phyloP scores from a whole-genome alignment of 2,888 invertebrate species.

The Gerosis bhagava region DNA sequence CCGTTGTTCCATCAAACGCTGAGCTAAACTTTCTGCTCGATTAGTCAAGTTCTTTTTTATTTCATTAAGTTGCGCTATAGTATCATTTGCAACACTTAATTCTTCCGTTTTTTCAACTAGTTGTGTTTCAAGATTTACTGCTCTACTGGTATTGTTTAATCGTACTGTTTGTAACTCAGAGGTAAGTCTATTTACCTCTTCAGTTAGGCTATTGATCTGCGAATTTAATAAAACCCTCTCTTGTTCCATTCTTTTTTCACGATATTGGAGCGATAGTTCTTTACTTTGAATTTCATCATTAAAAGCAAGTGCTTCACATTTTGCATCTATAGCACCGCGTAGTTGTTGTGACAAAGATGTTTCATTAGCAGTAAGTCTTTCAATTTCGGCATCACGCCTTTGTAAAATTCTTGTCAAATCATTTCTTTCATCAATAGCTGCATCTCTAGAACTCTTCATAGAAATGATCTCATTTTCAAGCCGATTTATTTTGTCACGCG shows the following conservation, averaged over 20 bases:
- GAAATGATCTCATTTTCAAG: conserved; percentile 86
- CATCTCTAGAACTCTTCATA: conserved; percentile 86
- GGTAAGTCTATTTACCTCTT: conserved; percentile 90
- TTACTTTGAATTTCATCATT: conserved; percentile 91
- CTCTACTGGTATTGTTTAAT: conserved; percentile 85
- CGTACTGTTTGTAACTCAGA: conserved; percentile 90
- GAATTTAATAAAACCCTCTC: conserved; percentile 89
- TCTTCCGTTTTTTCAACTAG: conserved; percentile 91
- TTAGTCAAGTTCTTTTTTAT: conserved; percentile 85
- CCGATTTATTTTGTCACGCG: conserved; percentile 83
- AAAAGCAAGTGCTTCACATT: conserved; percentile 91
- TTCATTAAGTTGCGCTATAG: conserved; percentile 86
- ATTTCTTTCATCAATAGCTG: conserved; percentile 89
- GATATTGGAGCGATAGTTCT: conserved; percentile 89
- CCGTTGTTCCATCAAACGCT: conserved; percentile 88
- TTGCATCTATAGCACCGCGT: conserved; percentile 88
- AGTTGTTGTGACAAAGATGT: conserved; percentile 88
- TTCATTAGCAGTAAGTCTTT: conserved; percentile 87
- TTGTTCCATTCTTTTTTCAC: conserved; percentile 92
- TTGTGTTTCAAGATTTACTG: conserved; percentile 88
- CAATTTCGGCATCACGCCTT: conserved; percentile 87
- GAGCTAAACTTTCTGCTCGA: conserved; percentile 86
- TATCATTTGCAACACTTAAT: conserved; percentile 86
- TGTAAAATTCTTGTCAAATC: conserved; percentile 87
- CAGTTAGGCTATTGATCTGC: conserved; percentile 90